Conservation (phyloP, 2,797 vertebrate species). For the Channa striata region DNA sequence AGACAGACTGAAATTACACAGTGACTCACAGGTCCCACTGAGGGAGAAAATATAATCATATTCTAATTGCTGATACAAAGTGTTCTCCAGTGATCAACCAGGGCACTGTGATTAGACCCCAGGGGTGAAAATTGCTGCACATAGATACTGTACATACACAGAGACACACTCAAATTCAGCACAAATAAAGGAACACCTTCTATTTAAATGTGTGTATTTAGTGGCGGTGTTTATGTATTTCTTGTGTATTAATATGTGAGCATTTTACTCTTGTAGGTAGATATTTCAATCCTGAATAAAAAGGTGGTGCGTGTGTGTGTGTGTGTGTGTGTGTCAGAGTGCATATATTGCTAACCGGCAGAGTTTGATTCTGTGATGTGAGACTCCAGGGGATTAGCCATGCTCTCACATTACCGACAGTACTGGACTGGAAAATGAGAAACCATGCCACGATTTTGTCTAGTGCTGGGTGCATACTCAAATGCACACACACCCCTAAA, state of each 20-base stretch:
- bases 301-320: slow-evolving; percentile 1
- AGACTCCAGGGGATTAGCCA: slow-evolving; percentile 78
- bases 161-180: slow-evolving; percentile 20
- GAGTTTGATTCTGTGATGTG: slow-evolving; percentile 75
- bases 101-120: slow-evolving; percentile 68
- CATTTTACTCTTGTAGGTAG: no score
- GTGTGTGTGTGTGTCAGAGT: slow-evolving; percentile 40
- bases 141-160: slow-evolving; percentile 6
- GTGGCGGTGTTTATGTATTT: slow-evolving; percentile 29
- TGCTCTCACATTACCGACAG: slow-evolving; percentile 83
- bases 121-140: slow-evolving; percentile 25
- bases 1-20: slow-evolving; percentile 68
- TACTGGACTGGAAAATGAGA: slow-evolving; percentile 88
- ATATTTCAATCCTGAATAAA: slow-evolving; percentile 22
- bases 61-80: slow-evolving; percentile 77
- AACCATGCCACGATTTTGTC: slow-evolving; percentile 75
- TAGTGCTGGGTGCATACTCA: slow-evolving; percentile 52
- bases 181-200: slow-evolving; percentile 36
- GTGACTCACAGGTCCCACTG: slow-evolving; percentile 64
- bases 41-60: slow-evolving; percentile 71
- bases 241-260: slow-evolving; percentile 15
- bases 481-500: slow-evolving; percentile 21
- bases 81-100: slow-evolving; percentile 62
- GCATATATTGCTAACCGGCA: slow-evolving; percentile 57
- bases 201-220: slow-evolving; percentile 31